A percentile compares a stretch with the other conserved stretches of the same genome.
Evolutionary conservation across 2,888 invertebrate species (phyloP).

Genomic region (Himalopsyche anomala): DNA sequence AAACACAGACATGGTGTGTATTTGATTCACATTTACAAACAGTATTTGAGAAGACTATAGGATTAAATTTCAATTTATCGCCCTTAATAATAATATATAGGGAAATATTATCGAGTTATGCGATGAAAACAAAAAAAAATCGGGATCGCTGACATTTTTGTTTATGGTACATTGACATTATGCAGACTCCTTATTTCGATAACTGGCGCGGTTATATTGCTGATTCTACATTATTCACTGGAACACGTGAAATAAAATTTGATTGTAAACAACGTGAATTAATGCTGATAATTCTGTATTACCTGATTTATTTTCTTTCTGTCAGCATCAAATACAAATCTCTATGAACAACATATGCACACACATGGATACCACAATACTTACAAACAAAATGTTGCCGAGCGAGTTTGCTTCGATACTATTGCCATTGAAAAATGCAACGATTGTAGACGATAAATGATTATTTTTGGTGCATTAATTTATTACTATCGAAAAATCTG

Average conservation of each 20-base stretch:
- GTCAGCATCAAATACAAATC: conserved; percentile 78
- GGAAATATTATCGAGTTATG: conserved; percentile 58
- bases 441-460: not conserved
- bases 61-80: conserved; percentile 41
- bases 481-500: too few relatives aligned
- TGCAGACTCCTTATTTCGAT: conserved; percentile 51
- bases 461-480: too few relatives aligned
- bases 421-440: conserved; percentile 6
- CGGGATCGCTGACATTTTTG: conserved; percentile 79
- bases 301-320: conserved; percentile 77
- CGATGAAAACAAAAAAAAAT: conserved; percentile 74
- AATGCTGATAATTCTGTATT: conserved; percentile 60
- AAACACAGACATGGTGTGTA: conserved; percentile 31
- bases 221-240: conserved; percentile 43
- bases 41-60: not conserved
- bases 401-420: conserved; percentile 44
- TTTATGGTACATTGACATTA: conserved; percentile 77
- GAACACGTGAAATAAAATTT: conserved; percentile 18
- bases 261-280: conserved; percentile 68
- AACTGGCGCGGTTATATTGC: conserved; percentile 48
- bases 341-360: conserved; percentile 77
- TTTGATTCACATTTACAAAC: conserved; percentile 7
- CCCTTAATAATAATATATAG: conserved; percentile 43
- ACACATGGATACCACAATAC: conserved; percentile 68
- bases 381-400: conserved; percentile 58